These are phyloP conservation scores for Elysia chlorotica DNA, from an alignment of 1,140 invertebrate genomes.

Conservation along the genomic window DNA sequence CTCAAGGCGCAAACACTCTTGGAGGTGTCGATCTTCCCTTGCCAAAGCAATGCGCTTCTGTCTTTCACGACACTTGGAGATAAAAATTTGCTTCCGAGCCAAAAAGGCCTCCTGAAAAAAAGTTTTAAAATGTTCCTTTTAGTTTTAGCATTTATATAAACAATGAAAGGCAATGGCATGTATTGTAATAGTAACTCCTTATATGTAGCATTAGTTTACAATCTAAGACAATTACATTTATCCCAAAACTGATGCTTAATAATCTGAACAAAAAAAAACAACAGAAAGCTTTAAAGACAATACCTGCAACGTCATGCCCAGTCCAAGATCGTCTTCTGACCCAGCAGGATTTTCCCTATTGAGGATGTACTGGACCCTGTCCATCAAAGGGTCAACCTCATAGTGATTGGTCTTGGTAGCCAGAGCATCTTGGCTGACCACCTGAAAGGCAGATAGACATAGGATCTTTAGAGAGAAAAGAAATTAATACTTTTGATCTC, in stretches of 20 bases:
- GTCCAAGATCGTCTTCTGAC: constrained; percentile 39
- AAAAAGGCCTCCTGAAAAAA: constrained; percentile 58
- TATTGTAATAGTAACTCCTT: no score
- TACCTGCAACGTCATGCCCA: constrained; percentile 47
- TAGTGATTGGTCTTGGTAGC: constrained; percentile 15
- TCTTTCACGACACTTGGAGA: constrained; percentile 48
- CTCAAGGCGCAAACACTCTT: constrained; percentile 42
- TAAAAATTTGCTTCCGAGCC: constrained; percentile 35
- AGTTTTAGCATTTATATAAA: no score
- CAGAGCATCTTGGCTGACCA: constrained; percentile 11
- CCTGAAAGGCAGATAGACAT: not conserved
- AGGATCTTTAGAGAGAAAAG: no score
- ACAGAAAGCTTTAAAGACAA: no score
- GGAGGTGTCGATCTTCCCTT: constrained; percentile 43
- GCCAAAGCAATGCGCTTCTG: constrained; percentile 48
- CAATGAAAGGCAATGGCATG: no score
- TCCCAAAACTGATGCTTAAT: no score
- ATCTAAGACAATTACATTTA: no score
- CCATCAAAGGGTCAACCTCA: constrained; percentile 18
- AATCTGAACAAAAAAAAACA: no score
- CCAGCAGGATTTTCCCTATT: constrained; percentile 52
- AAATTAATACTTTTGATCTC: no score
- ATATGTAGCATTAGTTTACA: no score
- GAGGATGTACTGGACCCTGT: constrained; percentile 20
- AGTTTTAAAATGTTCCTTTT: no score